Conservation (phyloP, 2,888 invertebrate genomes). For the Athalia circularis region DNA sequence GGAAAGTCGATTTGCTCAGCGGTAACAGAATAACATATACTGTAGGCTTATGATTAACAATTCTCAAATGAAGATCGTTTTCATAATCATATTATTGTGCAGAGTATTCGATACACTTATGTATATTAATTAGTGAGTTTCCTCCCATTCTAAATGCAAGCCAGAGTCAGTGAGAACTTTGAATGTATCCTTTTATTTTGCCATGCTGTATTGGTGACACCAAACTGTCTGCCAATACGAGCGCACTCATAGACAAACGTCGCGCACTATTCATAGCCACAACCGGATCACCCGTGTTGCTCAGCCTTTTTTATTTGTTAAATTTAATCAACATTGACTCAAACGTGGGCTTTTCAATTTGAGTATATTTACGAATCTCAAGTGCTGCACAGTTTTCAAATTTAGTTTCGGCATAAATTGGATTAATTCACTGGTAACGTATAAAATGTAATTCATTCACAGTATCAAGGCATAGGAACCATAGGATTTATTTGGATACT, state of each 20-base stretch:
- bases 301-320: conserved; percentile 7
- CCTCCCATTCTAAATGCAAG: conserved; percentile 20
- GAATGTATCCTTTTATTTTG: conserved; percentile 22
- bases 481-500: not conserved
- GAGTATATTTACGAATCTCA: not conserved
- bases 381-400: not conserved
- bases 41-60: not conserved
- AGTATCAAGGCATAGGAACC: too few species aligned
- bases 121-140: not conserved
- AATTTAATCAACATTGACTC: not conserved
- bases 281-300: not conserved
- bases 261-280: conserved; percentile 40
- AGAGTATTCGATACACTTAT: not conserved
- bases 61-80: too few species aligned
- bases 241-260: conserved; percentile 33
- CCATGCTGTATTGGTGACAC: conserved; percentile 51
- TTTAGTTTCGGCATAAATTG: too few species aligned
- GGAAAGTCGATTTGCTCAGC: not conserved
- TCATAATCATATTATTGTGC: not conserved
- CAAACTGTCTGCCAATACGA: conserved; percentile 54
- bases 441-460: too few species aligned
- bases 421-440: too few species aligned
- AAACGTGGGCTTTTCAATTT: not conserved
- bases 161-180: not conserved
- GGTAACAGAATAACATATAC: not conserved